Base-by-base conservation (phyloP, 2,797 vertebrate genomes). In the Aotus griseimembra region DNA sequence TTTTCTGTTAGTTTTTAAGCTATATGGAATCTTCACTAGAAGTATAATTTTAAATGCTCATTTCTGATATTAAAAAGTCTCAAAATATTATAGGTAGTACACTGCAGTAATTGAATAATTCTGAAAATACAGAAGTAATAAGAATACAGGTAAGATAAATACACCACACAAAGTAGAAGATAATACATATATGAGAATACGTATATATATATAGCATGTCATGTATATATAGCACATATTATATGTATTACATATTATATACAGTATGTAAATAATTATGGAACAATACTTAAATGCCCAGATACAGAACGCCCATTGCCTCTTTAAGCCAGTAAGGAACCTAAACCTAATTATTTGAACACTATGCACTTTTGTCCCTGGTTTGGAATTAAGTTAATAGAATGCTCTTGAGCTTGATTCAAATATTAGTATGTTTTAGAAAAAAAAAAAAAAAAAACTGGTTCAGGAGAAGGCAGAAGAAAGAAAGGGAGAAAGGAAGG, bases 61-160 rank as follows among this genome's bases (percentile, higher is more conserved):
- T 48, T 88, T 90, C 39, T 72, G 57, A 52, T 28, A n/a, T 88
- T 80, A 30, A 22, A 1, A 1, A 83, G 70, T 57, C 22, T 67
- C 75, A 50, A 77, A 26, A 87, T 79, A 50, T 30, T 57, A 0
- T 85, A 79, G 67, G 44, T 58, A 87, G 26, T 30, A 70, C 64
- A 67, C 15, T 61, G 8, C n/a, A 70, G 17, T 87, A 50, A 50
- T 55, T 48, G 50, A 17, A 64, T 93, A 96, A 88, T 20, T 91
- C 41, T 96, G 64, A 93, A 97, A 93, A 70, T 95, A 96, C 9
- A 97, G 91, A 98, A 95, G 79, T 86, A 93, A 97, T 94, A 44
- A 96, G 88, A 90, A 94, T 95, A 73, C 79, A 80, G 48, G 90
- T 13, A 97, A 96, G 39, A 92, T 89, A 96, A 55, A 81, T 46